Percentiles rank a stretch among this genome's conserved stretches.
phyloP scores from a whole-genome alignment of 2,888 invertebrate genomes.

The Tachina lurida region DNA sequence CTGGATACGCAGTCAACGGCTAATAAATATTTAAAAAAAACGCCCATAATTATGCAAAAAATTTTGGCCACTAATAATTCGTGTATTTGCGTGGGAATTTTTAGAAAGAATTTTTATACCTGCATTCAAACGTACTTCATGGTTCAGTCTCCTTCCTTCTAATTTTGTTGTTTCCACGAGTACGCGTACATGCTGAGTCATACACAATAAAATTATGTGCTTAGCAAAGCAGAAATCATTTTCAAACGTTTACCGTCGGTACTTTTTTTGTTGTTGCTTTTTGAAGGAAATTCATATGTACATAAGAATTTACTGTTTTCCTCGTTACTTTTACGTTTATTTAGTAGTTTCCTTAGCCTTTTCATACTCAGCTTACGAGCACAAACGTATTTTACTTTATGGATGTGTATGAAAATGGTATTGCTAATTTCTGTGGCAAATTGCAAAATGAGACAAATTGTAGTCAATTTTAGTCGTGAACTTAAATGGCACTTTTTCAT shows the following conservation, averaged over 20 bases:
- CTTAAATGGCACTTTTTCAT: not conserved
- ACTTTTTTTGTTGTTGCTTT: slow-evolving; percentile 7
- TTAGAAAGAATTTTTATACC: not conserved
- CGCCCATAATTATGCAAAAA: not conserved
- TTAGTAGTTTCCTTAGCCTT: slow-evolving; percentile 10
- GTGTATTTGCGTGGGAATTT: not conserved
- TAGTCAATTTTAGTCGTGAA: not conserved
- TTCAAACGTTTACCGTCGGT: slow-evolving; percentile 32
- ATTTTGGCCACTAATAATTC: not conserved
- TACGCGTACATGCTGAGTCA: slow-evolving; percentile 31
- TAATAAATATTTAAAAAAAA: not conserved
- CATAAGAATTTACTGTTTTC: slow-evolving; percentile 24
- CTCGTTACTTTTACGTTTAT: slow-evolving; percentile 14
- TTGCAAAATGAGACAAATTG: slow-evolving; percentile 27
- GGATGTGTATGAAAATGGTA: slow-evolving; percentile 7
- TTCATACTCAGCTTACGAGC: slow-evolving; percentile 13
- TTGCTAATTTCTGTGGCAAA: slow-evolving; percentile 25
- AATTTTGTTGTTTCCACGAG: not conserved
- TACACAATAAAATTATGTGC: slow-evolving; percentile 29
- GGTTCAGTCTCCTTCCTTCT: not conserved
- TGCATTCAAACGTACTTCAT: not conserved
- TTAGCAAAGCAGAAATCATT: slow-evolving; percentile 50
- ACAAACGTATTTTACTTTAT: slow-evolving; percentile 11
- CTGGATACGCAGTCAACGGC: slow-evolving; percentile 43
- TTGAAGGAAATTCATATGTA: not conserved